These are phyloP conservation scores for Stenurella melanura DNA, from an alignment of 2,888 invertebrate genomes.

Conservation along the genomic window DNA sequence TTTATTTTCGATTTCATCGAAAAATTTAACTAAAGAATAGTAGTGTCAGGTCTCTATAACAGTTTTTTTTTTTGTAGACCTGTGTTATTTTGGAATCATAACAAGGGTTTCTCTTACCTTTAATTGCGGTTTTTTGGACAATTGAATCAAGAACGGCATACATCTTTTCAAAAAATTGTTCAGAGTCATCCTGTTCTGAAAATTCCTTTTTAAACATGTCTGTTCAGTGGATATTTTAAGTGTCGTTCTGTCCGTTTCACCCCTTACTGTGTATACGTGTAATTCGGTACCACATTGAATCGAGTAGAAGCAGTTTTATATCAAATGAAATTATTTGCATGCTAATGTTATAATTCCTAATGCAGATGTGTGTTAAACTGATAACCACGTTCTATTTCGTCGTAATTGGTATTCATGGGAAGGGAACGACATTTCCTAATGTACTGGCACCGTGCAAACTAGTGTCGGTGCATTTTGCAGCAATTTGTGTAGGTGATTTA, in stretches of 20 bases:
- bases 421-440: background rate
- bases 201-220: too few relatives aligned
- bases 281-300: background rate
- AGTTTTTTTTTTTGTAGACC: too few relatives aligned
- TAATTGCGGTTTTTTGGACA: too few relatives aligned
- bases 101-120: too few relatives aligned
- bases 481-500: background rate
- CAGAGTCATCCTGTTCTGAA: too few relatives aligned
- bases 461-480: background rate
- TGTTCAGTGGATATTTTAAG: too few relatives aligned
- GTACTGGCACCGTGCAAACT: background rate
- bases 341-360: background rate
- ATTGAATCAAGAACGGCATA: too few relatives aligned
- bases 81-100: too few relatives aligned
- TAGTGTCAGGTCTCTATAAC: too few relatives aligned
- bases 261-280: background rate
- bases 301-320: background rate
- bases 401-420: background rate
- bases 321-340: background rate
- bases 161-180: too few relatives aligned
- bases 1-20: too few relatives aligned
- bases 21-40: too few relatives aligned
- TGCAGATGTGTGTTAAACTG: background rate
- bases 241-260: background rate
- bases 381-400: background rate